Percentiles rank a stretch among this genome's conserved stretches.
Evolutionary conservation across 2,888 invertebrate genomes (phyloP).

Genomic region (Hemithea aestivaria): DNA sequence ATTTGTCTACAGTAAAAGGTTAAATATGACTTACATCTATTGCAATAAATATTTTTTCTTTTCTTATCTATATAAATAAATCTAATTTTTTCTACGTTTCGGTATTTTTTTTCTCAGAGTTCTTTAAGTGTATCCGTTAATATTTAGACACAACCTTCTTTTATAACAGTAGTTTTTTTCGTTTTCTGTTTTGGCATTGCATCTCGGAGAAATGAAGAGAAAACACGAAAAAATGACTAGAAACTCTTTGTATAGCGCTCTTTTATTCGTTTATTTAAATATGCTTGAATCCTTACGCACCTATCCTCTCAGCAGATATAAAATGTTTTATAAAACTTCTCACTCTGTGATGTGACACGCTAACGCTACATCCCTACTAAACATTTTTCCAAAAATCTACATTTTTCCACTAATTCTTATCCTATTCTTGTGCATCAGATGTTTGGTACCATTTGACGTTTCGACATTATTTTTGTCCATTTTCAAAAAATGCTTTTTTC

Average conservation of each 20-base stretch:
- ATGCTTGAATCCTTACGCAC: constrained; percentile 34
- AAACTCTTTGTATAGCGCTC: constrained; percentile 28
- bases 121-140: constrained; percentile 63
- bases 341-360: constrained; percentile 54
- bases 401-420: constrained; percentile 62
- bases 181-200: constrained; percentile 63
- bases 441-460: constrained; percentile 44
- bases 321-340: constrained; percentile 58
- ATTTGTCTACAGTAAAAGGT: constrained; percentile 70
- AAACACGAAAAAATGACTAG: constrained; percentile 39
- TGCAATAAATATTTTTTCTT: constrained; percentile 77
- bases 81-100: constrained; percentile 65
- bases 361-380: constrained; percentile 61
- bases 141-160: constrained; percentile 74
- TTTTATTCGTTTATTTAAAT: constrained; percentile 28
- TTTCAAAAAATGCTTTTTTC: constrained; percentile 33
- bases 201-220: constrained; percentile 42
- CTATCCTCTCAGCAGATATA: constrained; percentile 45
- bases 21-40: constrained; percentile 64
- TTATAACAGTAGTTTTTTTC: constrained; percentile 61
- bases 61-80: constrained; percentile 68
- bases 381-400: constrained; percentile 78
- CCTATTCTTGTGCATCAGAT: constrained; percentile 60
- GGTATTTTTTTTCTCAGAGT: constrained; percentile 36
- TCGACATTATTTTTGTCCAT: constrained; percentile 20